A percentile compares a stretch with the other conserved stretches of the same genome.
Evolutionary conservation across 2,797 vertebrate species (phyloP).

Genomic region (Ctenopoma kingsleyae): DNA sequence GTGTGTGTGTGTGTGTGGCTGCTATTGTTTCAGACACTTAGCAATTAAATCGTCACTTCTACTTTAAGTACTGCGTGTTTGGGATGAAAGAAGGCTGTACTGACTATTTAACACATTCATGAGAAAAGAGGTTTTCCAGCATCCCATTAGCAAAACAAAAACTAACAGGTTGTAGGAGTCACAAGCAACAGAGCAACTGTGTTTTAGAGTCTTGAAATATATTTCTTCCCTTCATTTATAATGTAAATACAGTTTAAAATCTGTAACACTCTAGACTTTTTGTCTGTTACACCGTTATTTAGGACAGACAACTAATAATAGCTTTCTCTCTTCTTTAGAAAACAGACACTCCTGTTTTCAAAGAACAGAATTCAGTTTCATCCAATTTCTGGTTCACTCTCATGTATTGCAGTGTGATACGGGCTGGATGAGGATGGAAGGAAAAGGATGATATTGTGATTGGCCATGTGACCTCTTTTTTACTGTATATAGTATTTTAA

Average conservation of each 20-base stretch:
- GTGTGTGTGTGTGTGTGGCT: background rate
- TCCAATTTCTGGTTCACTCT: slow-evolving; percentile 1
- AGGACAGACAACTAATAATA: background rate
- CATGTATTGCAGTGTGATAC: slow-evolving; percentile 13
- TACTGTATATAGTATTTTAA: background rate
- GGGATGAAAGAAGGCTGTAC: slow-evolving; percentile 6
- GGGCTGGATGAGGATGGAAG: background rate
- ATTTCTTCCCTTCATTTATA: background rate
- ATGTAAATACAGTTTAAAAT: background rate
- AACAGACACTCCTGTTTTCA: slow-evolving; percentile 7
- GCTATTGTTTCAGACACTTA: slow-evolving; percentile 22
- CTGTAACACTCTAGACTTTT: background rate
- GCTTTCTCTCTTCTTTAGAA: background rate
- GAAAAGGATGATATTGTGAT: background rate
- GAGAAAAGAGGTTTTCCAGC: slow-evolving; percentile 2
- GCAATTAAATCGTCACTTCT: slow-evolving; percentile 21
- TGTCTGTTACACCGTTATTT: background rate
- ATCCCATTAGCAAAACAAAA: background rate
- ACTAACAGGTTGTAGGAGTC: background rate
- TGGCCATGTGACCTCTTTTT: background rate
- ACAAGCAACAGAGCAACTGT: background rate
- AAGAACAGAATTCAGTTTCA: slow-evolving; percentile 8
- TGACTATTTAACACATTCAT: slow-evolving; percentile 4
- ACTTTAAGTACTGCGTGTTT: slow-evolving; percentile 20
- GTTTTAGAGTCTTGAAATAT: background rate